Base-by-base conservation (phyloP, 2,888 invertebrate species). In the Hydriomena furcata region DNA sequence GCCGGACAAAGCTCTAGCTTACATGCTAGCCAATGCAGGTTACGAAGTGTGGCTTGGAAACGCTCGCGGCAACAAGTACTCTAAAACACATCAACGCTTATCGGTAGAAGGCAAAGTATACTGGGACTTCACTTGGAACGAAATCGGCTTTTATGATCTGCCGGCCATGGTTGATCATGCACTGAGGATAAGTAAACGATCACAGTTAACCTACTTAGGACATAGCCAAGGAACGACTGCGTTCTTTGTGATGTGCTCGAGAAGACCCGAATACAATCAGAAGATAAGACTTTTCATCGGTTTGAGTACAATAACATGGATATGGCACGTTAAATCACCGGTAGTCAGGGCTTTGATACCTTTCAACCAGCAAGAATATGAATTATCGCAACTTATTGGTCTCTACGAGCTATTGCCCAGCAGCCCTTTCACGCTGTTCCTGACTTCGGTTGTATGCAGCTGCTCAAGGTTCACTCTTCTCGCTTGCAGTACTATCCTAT, bases 81-180 rank as follows among this genome's bases (percentile, higher is more conserved):
- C 43, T 3, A 17, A 7, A 8, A 20, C 6, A 5, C 34, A 43
- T 11, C 20, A n/a, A 0, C 8, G n/a, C 5, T 7, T 36, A 1
- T 28, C 23, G 1, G 23, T 36, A 1, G 27, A 31, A 11, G 10
- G 21, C 1, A 20, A 11, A 6, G 27, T 28, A 12, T 44, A 7
- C 23, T 44, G 44, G 44, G 28, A 44, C 44, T 44, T 36, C 28
- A 44, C 27, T 3, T 44, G 35, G 35, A 21, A 44, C 12, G 44
- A 44, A 23, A 36, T 36, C n/a, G 35, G 44, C 3, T 3, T 23
- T 11, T 36, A 28, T 10, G 44, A 44, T 7, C 5, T 36, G 8
- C 12, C 44, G 7, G 44, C 44, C 12, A 44, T 44, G 36, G 30
- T 36, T 30, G 36, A 44, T 7, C n/a, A 4, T 1, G 23, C 12